These are phyloP conservation scores for Argyresthia albistria DNA, from an alignment of 2,888 invertebrate species.

Conservation along the genomic window DNA sequence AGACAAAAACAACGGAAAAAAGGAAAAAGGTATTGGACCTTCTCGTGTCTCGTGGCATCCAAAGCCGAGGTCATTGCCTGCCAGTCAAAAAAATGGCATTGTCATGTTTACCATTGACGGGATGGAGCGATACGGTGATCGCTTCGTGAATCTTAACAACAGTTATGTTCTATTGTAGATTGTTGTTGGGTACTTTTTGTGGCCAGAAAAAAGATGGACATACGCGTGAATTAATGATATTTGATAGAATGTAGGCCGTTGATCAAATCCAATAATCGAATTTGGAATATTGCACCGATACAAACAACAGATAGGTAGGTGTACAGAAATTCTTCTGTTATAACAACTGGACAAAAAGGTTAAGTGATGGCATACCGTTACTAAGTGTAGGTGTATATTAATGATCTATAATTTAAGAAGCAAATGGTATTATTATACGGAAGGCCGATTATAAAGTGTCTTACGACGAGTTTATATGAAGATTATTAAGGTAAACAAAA, in stretches of 20 bases:
- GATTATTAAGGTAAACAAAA: no score
- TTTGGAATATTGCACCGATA: background rate
- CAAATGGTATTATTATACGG: constrained; percentile 4
- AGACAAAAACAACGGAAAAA: constrained; percentile 21
- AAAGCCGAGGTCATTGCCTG: constrained; percentile 45
- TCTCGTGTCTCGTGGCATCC: constrained; percentile 20
- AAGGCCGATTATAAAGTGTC: background rate
- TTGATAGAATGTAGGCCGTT: no score
- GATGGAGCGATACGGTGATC: constrained; percentile 24
- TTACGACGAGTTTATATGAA: no score
- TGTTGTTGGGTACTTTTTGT: no score
- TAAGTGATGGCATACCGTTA: background rate
- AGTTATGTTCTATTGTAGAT: background rate
- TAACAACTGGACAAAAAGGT: no score
- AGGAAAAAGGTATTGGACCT: constrained; percentile 30
- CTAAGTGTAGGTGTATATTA: constrained; percentile 9
- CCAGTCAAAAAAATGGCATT: constrained; percentile 30
- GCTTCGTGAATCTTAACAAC: background rate
- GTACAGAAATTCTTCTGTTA: no score
- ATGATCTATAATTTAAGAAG: constrained; percentile 4
- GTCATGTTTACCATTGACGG: constrained; percentile 50
- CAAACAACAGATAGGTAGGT: no score
- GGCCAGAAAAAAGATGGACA: no score
- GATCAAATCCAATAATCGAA: background rate
- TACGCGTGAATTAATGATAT: no score